Percentiles rank a stretch among this genome's conserved stretches.
Conservation (phyloP, 53 echinoderm and acorn worm genomes). For the Luidia sarsii region DNA sequence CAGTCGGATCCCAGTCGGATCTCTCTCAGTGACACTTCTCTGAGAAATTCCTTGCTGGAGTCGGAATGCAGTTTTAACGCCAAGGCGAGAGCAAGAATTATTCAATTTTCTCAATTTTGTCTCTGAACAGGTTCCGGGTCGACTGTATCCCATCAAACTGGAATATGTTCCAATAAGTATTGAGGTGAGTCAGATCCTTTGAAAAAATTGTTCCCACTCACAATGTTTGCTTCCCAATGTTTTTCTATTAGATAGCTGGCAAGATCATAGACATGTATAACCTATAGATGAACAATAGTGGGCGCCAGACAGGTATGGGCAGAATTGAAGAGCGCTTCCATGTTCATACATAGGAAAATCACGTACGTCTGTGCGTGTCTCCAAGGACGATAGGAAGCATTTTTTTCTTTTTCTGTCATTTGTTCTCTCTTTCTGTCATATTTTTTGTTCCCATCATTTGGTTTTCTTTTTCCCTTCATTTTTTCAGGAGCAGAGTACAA, state of each 20-base stretch:
- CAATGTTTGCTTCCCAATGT: too few relatives aligned
- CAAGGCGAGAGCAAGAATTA: background rate
- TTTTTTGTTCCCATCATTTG: background rate
- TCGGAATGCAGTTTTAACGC: background rate
- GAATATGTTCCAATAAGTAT: conserved; percentile 82
- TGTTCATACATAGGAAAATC: too few relatives aligned
- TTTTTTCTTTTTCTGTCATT: background rate
- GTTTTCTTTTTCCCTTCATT: background rate
- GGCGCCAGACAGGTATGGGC: too few relatives aligned
- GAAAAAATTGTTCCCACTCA: too few relatives aligned
- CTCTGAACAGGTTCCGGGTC: conserved; percentile 82
- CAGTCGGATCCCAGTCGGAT: too few relatives aligned
- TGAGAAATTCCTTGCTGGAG: too few relatives aligned
- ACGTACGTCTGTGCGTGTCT: too few relatives aligned
- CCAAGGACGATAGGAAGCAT: background rate
- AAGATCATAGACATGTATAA: too few relatives aligned
- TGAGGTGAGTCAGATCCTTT: conserved; percentile 65
- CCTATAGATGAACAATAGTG: too few relatives aligned
- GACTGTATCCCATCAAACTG: conserved; percentile 91
- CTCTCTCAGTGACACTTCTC: too few relatives aligned
- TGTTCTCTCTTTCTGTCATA: background rate
- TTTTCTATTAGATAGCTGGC: too few relatives aligned
- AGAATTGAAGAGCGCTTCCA: too few relatives aligned
- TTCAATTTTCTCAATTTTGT: conserved; percentile 6
- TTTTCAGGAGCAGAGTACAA: conserved; percentile 79